Evolutionary conservation across 1,140 invertebrate genomes (phyloP).

Genomic region (Nasonia longicornis): DNA sequence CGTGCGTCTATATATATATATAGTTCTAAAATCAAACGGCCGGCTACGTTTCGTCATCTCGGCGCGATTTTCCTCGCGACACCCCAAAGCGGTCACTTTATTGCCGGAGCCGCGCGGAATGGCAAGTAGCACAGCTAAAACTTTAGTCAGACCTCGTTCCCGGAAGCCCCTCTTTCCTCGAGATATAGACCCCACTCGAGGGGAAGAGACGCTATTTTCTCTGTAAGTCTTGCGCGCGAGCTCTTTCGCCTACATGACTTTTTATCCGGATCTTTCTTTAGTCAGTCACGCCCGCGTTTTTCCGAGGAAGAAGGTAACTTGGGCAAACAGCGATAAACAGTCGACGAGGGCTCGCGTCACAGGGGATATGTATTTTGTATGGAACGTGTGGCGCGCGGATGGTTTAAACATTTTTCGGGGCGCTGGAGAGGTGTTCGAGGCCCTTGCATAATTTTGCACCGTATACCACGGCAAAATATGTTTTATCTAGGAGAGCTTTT

Average conservation of each 20-base stretch:
- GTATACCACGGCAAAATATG: not conserved
- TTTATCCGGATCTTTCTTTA: conserved; percentile 18
- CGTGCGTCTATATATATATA: no score
- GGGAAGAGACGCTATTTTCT: not conserved
- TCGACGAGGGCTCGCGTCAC: no score
- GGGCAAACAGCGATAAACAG: not conserved
- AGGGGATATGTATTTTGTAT: not conserved
- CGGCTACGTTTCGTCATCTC: not conserved
- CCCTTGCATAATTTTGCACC: not conserved
- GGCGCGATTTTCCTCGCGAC: conserved; percentile 3
- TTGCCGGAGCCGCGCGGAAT: conserved; percentile 48
- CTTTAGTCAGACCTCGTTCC: conserved; percentile 12
- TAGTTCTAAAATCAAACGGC: not conserved
- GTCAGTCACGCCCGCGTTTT: not conserved
- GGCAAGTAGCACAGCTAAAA: conserved; percentile 45
- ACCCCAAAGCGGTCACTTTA: conserved; percentile 51
- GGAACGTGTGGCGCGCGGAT: not conserved
- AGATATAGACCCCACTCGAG: no score
- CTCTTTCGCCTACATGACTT: not conserved
- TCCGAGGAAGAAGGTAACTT: not conserved
- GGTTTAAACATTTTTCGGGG: not conserved
- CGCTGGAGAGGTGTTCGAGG: not conserved
- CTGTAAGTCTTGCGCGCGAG: not conserved
- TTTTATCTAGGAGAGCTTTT: not conserved
- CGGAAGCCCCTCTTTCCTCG: no score